These are phyloP conservation scores for Meles meles DNA, from an alignment of 2,113 vertebrate species.

Conservation along the genomic window DNA sequence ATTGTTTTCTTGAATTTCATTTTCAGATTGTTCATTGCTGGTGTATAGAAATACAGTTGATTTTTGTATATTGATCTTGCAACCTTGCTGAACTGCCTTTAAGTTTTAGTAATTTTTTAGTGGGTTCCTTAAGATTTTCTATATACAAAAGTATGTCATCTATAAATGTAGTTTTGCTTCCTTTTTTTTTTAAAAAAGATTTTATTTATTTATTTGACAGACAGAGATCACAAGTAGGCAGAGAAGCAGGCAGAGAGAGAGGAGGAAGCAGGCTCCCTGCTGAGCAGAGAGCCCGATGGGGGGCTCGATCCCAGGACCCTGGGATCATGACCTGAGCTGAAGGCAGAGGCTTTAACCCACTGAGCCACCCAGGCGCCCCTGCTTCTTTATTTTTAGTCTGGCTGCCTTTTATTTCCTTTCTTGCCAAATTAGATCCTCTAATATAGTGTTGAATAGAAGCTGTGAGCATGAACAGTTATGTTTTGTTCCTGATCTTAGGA, in stretches of 20 bases:
- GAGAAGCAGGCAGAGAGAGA: too few species aligned
- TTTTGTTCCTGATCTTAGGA: neutral
- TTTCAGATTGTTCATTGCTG: neutral
- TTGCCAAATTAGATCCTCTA: neutral
- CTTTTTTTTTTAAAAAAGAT: too few species aligned
- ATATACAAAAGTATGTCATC: neutral
- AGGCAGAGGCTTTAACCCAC: too few species aligned
- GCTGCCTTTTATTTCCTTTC: neutral
- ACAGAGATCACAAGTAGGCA: too few species aligned
- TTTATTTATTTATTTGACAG: too few species aligned
- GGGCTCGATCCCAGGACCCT: too few species aligned
- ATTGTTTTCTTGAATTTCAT: neutral
- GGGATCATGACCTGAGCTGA: too few species aligned
- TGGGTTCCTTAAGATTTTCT: conserved; percentile 24
- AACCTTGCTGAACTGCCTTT: neutral
- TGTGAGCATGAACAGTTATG: neutral
- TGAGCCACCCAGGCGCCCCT: too few species aligned
- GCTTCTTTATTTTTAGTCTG: neutral
- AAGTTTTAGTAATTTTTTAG: neutral
- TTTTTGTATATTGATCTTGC: neutral
- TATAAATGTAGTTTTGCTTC: neutral
- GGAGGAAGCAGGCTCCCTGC: too few species aligned
- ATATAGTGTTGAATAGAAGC: neutral
- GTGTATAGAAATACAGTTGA: neutral
- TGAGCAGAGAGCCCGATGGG: too few species aligned